Evolutionary conservation across 35 echinoderm and acorn worm genomes (phyloP), one percentile per base, ranked within the genome.

Genomic region (Lytechinus variegatus): DNA sequence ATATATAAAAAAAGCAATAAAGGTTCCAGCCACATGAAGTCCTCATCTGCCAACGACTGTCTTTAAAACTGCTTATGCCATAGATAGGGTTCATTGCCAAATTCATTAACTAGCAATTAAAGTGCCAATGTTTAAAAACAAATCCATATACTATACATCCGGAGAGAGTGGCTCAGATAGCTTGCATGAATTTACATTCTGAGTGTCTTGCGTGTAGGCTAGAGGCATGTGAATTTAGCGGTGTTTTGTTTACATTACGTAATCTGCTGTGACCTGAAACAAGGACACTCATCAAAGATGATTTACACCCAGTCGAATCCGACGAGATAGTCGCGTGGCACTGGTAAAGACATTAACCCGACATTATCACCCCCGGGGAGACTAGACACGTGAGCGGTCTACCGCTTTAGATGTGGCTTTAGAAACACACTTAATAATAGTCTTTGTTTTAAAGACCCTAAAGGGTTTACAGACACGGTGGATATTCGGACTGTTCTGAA

Each of bases 201-300:
- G 66, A 19, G n/a, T 24, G 66, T 24, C 66, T 79, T 79, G 66
- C 66, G 19, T 24, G 66, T 16, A 79, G 66, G 66, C 66, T 79
- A 79, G 66, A 79, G 66, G 66, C 66, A 79, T 79, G 66, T 79
- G 66, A 79, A 79, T 79, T 79, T 79, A 79, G 19, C 66, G 19
- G 66, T 79, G 33, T 79, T 16, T 90, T 90, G 88, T 90, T 90
- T 90, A 90, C 88, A 90, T 90, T 90, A 90, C 88, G 88, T 90
- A 90, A 90, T 90, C 88, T 90, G 52, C 52, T 54, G 88, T 90
- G 88, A 90, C 88, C 88, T 54, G 88, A 90, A 90, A 90, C 88
- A 90, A 90, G 88, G 88, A 90, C 88, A 90, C 88, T 54, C 52
- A 90, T 90, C 88, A 90, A 44, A 19, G 88, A 12, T 90, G 88